Evolutionary conservation across 1,140 invertebrate genomes (phyloP), one percentile per base, ranked within the genome.

Genomic region (Ridgeia piscesae): DNA sequence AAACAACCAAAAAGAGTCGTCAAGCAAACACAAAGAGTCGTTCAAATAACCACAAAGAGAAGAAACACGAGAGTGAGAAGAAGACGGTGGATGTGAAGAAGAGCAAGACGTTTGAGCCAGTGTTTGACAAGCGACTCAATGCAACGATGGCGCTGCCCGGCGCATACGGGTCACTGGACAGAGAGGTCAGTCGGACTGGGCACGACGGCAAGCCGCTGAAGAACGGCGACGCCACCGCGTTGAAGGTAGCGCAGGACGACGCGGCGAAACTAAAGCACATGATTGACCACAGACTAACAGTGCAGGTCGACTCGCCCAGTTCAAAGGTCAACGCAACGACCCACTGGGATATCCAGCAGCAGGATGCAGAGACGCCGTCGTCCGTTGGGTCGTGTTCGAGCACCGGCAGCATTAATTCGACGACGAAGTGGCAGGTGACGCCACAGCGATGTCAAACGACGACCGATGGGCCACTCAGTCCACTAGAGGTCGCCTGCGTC

Each of bases 371-470:
- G 27, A 94, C 93, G 6, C 95, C 95, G 89, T 94, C 95, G 17
- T 95, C 95, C 1, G 50, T 95, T 21, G 94, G 94, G 21, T 96
- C 95, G 17, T 94, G 92, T 89, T 94, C 94, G 33, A 95, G 95
- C 93, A 93, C 92, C 34, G 94, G 94, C 77, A 96, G 95, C 94
- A 94, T 94, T 6, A 95, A 95, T 92, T 96, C 96, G 8, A 96
- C 96, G 6, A 94, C 95, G 91, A 95, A 95, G 77, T 96, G 96
- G 96, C 94, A 94, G 58, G 95, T 96, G 1, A 94, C 93, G 33
- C 94, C 94, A 31, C 93, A 93, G 77, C 93, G 93, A 42, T 89
- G 89, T 34, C 34, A 34, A 27, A 14, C 17, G 89, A 2, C 89
- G 11, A 34, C 89, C 89, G 17, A 14, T 1, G 34, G 89, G 89